phyloP scores from a whole-genome alignment of 1,140 invertebrate genomes.

The Drosophila pruinosa region DNA sequence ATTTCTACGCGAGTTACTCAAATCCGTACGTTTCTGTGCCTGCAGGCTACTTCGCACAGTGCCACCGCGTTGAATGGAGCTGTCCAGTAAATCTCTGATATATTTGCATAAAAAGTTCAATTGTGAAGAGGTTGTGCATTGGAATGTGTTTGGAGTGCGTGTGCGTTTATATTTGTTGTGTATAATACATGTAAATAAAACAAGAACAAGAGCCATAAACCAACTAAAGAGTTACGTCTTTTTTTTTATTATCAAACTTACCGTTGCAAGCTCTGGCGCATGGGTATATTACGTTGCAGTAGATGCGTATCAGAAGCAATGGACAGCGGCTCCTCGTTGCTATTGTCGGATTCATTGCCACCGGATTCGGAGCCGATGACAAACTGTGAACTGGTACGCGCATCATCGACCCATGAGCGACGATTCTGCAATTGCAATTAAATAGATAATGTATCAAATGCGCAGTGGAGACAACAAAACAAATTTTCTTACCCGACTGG shows the following conservation, averaged over 20 bases:
- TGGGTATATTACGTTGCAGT: constrained; percentile 82
- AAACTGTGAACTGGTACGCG: constrained; percentile 85
- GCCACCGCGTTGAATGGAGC: constrained; percentile 69
- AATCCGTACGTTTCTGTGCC: constrained; percentile 80
- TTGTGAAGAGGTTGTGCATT: constrained; percentile 25
- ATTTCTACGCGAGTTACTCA: constrained; percentile 82
- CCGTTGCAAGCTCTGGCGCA: constrained; percentile 83
- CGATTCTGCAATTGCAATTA: constrained; percentile 84
- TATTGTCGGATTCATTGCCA: constrained; percentile 91
- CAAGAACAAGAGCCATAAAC: constrained; percentile 42
- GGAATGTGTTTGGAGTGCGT: constrained; percentile 19
- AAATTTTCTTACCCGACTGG: constrained; percentile 84
- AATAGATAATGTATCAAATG: neutral
- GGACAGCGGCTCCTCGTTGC: constrained; percentile 85
- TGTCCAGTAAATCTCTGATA: constrained; percentile 73
- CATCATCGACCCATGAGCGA: constrained; percentile 90
- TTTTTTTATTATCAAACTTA: too few relatives aligned
- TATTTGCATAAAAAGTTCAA: constrained; percentile 5
- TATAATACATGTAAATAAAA: constrained; percentile 67
- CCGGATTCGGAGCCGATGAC: constrained; percentile 86
- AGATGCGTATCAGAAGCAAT: constrained; percentile 78
- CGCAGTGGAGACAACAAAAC: too few relatives aligned
- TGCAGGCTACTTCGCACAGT: constrained; percentile 78
- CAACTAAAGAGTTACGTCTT: too few relatives aligned
- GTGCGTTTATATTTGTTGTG: constrained; percentile 49